These are phyloP conservation scores for Camelus bactrianus DNA, from an alignment of 2,113 vertebrate genomes.

Conservation along the genomic window DNA sequence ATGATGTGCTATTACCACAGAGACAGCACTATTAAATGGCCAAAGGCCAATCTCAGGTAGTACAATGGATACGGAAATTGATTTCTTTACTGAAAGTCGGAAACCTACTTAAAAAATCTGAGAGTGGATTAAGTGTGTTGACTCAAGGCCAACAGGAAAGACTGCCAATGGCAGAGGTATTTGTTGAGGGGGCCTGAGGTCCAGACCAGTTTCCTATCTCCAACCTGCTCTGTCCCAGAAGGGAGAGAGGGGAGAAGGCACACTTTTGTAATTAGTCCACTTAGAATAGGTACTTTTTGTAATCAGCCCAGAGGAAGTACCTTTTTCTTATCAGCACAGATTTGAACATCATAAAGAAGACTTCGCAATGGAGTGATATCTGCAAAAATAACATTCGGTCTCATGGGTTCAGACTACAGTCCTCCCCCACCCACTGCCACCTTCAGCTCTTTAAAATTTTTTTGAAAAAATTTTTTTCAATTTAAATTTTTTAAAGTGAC, in stretches of 20 bases:
- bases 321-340: not conserved
- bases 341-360: not conserved
- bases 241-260: not conserved
- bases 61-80: not conserved
- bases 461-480: no score
- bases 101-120: not conserved
- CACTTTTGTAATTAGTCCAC: not conserved
- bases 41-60: not conserved
- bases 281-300: not conserved
- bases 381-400: not conserved
- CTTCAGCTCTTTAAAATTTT: no score
- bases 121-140: not conserved
- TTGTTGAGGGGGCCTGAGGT: not conserved
- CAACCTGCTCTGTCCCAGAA: not conserved
- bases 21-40: not conserved
- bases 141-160: not conserved
- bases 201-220: not conserved
- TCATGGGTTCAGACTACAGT: not conserved
- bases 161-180: not conserved
- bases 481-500: no score
- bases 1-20: not conserved
- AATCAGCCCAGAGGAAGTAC: not conserved
- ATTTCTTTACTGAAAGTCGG: not conserved
- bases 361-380: not conserved
- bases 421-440: no score